These are phyloP conservation scores for Abramis brama DNA, from an alignment of 2,113 vertebrate species.

Conservation along the genomic window DNA sequence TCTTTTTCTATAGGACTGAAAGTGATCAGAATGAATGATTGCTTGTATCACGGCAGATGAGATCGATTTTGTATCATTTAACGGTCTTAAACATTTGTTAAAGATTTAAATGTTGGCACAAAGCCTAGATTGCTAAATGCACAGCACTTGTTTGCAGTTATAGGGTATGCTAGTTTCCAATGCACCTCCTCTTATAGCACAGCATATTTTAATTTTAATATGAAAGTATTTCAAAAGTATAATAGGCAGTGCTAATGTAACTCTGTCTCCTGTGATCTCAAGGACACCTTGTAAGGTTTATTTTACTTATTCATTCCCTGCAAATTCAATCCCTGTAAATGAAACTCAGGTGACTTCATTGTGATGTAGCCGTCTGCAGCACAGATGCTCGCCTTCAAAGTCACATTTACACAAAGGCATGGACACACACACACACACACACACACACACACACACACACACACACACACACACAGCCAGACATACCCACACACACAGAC, in stretches of 20 bases:
- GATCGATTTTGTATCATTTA: background rate
- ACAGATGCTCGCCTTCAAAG: constrained; percentile 38
- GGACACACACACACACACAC: background rate
- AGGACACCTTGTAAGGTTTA: constrained; percentile 1
- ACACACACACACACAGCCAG: background rate
- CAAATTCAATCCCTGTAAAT: constrained; percentile 24
- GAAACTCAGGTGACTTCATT: constrained; percentile 40
- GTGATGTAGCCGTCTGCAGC: constrained; percentile 23
- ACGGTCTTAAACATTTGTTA: background rate
- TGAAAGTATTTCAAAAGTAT: background rate
- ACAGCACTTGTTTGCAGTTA: constrained; percentile 17
- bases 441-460: no score
- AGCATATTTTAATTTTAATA: background rate
- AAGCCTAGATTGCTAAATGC: background rate
- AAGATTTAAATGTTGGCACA: background rate
- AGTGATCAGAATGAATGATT: background rate
- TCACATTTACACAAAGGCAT: constrained; percentile 35
- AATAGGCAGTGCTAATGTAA: constrained; percentile 8
- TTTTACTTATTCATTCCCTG: constrained; percentile 31
- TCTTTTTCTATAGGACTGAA: background rate
- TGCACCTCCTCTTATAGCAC: background rate
- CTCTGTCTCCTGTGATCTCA: background rate
- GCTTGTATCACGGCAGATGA: background rate
- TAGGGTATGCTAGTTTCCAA: background rate
- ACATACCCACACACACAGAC: background rate